Conservation (phyloP, 92 coral and sea anemone genomes). For the Plumapathes pennacea region DNA sequence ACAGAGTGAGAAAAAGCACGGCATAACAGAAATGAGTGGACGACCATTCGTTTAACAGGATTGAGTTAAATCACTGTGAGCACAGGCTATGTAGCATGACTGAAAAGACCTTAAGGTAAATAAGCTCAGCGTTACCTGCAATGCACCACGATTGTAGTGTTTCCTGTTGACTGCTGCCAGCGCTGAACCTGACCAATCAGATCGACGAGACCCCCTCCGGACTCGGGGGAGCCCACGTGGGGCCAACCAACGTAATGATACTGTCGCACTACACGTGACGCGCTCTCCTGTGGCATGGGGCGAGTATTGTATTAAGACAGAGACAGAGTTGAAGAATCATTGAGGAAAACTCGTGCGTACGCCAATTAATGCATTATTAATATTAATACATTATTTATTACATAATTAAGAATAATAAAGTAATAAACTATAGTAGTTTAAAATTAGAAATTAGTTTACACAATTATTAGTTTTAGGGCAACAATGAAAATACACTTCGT, state of each 20-base stretch:
- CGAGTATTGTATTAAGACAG: too few relatives aligned
- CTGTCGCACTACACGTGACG: constrained; percentile 87
- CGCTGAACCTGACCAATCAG: constrained; percentile 93
- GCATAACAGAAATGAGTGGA: neutral
- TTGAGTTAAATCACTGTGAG: neutral
- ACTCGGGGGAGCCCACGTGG: constrained; percentile 88
- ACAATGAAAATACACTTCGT: too few relatives aligned
- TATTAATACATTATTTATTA: too few relatives aligned
- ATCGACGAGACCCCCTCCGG: constrained; percentile 86
- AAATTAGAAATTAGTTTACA: too few relatives aligned
- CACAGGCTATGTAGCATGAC: too few relatives aligned
- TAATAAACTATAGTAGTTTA: too few relatives aligned
- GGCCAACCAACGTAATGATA: constrained; percentile 93
- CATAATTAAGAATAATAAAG: too few relatives aligned
- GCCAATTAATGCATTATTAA: too few relatives aligned
- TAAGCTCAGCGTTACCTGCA: constrained; percentile 67
- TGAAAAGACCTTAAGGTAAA: too few relatives aligned
- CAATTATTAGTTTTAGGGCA: too few relatives aligned
- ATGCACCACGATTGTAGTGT: constrained; percentile 66
- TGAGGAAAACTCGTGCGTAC: too few relatives aligned
- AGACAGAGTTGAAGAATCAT: too few relatives aligned
- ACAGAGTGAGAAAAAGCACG: neutral
- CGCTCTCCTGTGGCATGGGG: constrained; percentile 68
- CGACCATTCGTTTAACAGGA: neutral
- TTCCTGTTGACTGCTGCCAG: constrained; percentile 92